Percentiles rank a stretch among this genome's conserved stretches.
Conservation (phyloP, 1,140 invertebrate genomes). For the Drosophila kikkawai region DNA sequence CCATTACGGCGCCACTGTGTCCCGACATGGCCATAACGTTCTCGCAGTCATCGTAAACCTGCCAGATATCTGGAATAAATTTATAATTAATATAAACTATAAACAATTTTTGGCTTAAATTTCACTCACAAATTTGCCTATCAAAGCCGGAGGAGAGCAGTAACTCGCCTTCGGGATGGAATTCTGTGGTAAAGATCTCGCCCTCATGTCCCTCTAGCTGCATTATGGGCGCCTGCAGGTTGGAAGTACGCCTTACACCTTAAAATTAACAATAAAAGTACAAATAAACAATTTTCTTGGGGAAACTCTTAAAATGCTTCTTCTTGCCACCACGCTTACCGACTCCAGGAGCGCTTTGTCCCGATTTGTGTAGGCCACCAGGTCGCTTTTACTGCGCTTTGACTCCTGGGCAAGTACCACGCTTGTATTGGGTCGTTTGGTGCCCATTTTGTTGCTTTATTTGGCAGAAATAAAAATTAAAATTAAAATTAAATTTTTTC, state of each 20-base stretch:
- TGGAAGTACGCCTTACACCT: constrained; percentile 93
- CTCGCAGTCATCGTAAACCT: constrained; percentile 98
- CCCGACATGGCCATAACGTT: constrained; percentile 97
- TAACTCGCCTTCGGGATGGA: constrained; percentile 98
- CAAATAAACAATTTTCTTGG: background rate
- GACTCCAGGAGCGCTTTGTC: constrained; percentile 82
- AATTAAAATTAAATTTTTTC: constrained; percentile 25
- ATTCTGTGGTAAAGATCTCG: constrained; percentile 97
- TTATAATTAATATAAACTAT: too few species aligned
- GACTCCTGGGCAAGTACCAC: constrained; percentile 87
- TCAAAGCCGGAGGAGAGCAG: constrained; percentile 98
- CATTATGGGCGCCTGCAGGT: constrained; percentile 97
- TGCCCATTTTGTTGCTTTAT: constrained; percentile 50
- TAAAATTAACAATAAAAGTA: constrained; percentile 23
- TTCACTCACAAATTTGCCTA: constrained; percentile 95
- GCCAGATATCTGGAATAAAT: too few species aligned
- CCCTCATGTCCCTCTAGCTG: constrained; percentile 98
- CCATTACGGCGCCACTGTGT: constrained; percentile 98
- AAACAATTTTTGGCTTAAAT: too few species aligned
- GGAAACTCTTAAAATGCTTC: constrained; percentile 15
- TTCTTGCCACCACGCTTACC: constrained; percentile 59
- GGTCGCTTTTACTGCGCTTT: constrained; percentile 88
- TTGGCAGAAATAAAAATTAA: constrained; percentile 8
- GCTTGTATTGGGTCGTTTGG: constrained; percentile 84
- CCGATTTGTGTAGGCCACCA: constrained; percentile 84